Conservation (phyloP, 1,140 invertebrate genomes). For the Paralvinella palmiformis region DNA sequence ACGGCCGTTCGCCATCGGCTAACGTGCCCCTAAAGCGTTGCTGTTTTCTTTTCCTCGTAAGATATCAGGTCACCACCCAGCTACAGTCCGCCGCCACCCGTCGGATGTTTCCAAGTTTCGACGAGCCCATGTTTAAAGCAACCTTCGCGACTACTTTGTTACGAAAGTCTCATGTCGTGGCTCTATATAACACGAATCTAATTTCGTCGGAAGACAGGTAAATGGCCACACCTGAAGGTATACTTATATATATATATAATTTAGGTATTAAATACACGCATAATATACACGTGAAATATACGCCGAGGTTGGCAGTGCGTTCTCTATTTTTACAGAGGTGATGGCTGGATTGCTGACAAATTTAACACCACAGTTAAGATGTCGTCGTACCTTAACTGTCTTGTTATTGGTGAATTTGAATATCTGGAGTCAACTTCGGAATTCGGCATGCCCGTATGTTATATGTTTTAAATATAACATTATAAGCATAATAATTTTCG, state of each 20-base stretch:
- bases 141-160: slow-evolving; percentile 5
- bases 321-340: slow-evolving; percentile 20
- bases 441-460: too few relatives aligned
- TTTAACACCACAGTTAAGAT: slow-evolving; percentile 37
- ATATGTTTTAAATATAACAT: too few relatives aligned
- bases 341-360: slow-evolving; percentile 27
- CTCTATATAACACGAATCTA: not conserved
- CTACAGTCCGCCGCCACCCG: slow-evolving; percentile 7
- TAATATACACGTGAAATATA: too few relatives aligned
- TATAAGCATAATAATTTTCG: too few relatives aligned
- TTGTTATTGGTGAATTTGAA: not conserved
- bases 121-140: slow-evolving; percentile 16
- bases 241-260: not conserved
- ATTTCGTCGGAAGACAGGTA: not conserved
- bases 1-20: too few relatives aligned
- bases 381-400: not conserved
- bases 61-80: not conserved
- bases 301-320: too few relatives aligned
- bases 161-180: not conserved
- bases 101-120: slow-evolving; percentile 12
- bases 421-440: not conserved
- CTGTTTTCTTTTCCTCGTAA: not conserved
- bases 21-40: too few relatives aligned
- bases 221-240: not conserved
- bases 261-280: not conserved